These are phyloP conservation scores for Thymallus thymallus DNA, from an alignment of 2,113 vertebrate genomes.

Conservation along the genomic window DNA sequence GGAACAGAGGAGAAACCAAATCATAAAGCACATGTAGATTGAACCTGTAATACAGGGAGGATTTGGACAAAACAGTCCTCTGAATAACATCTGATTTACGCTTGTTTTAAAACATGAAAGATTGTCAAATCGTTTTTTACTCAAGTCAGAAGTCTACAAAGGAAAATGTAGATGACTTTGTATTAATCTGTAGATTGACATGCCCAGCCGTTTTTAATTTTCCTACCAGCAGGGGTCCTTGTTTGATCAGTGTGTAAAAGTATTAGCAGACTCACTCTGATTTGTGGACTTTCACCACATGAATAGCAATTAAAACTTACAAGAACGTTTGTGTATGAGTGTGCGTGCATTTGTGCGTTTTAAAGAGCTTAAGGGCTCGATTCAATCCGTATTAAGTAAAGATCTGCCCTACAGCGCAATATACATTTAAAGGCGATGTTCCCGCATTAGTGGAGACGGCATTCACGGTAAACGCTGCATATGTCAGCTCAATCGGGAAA, in stretches of 20 bases:
- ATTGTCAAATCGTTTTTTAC: too few relatives aligned
- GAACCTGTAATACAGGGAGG: too few relatives aligned
- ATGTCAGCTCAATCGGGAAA: too few relatives aligned
- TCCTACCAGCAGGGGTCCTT: constrained; percentile 30
- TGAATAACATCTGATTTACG: neutral
- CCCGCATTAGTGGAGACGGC: too few relatives aligned
- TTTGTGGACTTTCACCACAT: neutral
- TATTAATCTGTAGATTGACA: neutral
- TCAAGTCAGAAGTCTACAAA: neutral
- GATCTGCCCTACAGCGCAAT: too few relatives aligned
- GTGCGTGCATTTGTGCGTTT: neutral
- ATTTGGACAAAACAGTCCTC: neutral
- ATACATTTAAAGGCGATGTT: too few relatives aligned
- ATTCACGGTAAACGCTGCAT: too few relatives aligned
- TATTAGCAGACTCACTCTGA: neutral
- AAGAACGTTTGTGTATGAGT: neutral
- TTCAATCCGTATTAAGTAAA: too few relatives aligned
- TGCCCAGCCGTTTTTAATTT: neutral
- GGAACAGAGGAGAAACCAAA: constrained; percentile 26
- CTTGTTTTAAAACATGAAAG: too few relatives aligned
- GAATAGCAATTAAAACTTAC: neutral
- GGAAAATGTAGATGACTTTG: neutral
- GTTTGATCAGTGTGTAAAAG: neutral
- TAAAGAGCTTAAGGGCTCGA: neutral
- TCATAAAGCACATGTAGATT: neutral